These are phyloP conservation scores for Microctenopoma lineatum DNA, from an alignment of 2,797 vertebrate species.

Conservation along the genomic window DNA sequence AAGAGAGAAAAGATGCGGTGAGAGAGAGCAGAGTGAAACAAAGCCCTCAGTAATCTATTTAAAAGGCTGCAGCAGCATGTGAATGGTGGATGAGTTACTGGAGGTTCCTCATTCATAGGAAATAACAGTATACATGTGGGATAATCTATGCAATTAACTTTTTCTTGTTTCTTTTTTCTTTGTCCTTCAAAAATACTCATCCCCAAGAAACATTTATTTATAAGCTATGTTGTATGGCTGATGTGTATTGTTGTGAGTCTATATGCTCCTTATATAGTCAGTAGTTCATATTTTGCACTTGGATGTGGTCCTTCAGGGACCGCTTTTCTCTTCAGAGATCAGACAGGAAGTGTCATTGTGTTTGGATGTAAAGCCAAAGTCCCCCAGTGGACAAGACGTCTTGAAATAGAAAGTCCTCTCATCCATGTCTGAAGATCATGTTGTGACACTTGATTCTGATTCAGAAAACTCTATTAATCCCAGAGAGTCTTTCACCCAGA, in stretches of 20 bases:
- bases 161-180: constrained; percentile 7
- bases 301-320: constrained; percentile 47
- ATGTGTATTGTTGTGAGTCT: constrained; percentile 30
- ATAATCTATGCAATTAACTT: constrained; percentile 11
- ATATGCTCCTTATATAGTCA: constrained; percentile 72
- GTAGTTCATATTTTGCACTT: constrained; percentile 49
- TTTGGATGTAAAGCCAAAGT: constrained; percentile 49
- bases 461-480: no score
- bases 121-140: constrained; percentile 3
- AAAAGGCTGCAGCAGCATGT: constrained; percentile 32
- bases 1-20: constrained; percentile 14
- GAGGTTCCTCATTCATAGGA: constrained; percentile 30
- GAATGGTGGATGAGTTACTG: constrained; percentile 28
- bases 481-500: no score
- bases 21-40: constrained; percentile 28
- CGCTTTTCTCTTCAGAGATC: constrained; percentile 59
- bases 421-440: background rate
- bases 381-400: constrained; percentile 35
- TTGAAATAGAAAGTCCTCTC: constrained; percentile 52
- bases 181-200: constrained; percentile 1
- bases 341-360: constrained; percentile 73
- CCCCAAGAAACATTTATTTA: constrained; percentile 25
- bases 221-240: constrained; percentile 5
- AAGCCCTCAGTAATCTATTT: constrained; percentile 37
- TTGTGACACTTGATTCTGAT: background rate